Evolutionary conservation across 2,888 invertebrate genomes (phyloP), one percentile per base, ranked within the genome.

Genomic region (Tetrapedia diversipes): DNA sequence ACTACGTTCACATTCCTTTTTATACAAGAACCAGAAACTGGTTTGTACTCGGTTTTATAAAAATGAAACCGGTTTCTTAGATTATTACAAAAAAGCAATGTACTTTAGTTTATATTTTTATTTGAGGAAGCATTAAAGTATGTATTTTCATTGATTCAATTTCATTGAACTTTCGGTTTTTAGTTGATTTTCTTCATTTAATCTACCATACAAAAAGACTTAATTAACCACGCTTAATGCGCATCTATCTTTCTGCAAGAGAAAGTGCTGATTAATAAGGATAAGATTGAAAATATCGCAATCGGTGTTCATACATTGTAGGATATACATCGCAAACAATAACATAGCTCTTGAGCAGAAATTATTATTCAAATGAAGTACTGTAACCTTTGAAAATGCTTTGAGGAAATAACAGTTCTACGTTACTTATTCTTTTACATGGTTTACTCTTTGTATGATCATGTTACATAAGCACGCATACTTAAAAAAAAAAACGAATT

Each of bases 41-140:
- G 71, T 59, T 72, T 72, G 14, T 41, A 8, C 24, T 45, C n/a
- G 4, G 29, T 49, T 16, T 29, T 41, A 16, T 22, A 41, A 41
- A 65, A 24, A 43, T 59, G 32, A 51, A 72, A 72, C 71, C 71
- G 67, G 71, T 66, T 59, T 29, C 24, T 34, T 10, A 11, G 16
- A 34, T 37, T 57, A 34, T 32, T 49, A 19, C 8, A 49, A 65
- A 57, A 57, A 66, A 43, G 11, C 4, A 41, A 34, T 65, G 16
- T 32, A 37, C 10, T 53, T 34, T 39, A 22, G 51, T 34, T 34
- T 47, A 34, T 14, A 29, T 56, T 70, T 47, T 45, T 63, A 37
- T 32, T 49, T 41, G 27, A 47, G 37, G 54, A 56, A 56, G 43
- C 10, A 49, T 6, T 10, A 37, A 24, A 24, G 11, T 16, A 34